phyloP scores from a whole-genome alignment of 2,113 vertebrate genomes.

The Indicator maculatus region DNA sequence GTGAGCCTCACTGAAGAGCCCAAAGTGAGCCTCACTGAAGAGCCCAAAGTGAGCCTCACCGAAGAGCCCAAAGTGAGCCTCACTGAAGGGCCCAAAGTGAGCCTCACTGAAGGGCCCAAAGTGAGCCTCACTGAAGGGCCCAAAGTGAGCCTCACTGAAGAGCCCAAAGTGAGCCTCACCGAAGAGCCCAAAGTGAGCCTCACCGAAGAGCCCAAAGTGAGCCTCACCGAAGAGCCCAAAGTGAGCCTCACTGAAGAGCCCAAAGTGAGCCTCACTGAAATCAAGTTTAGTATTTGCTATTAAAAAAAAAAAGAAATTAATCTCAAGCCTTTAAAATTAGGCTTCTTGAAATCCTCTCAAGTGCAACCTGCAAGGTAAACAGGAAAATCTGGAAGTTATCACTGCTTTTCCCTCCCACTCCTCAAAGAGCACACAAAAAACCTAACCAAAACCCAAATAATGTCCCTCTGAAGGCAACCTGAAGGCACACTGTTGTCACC shows the following conservation, averaged over 20 bases:
- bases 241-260: not conserved
- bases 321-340: not conserved
- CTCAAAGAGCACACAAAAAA: not conserved
- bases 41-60: no score
- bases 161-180: no score
- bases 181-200: no score
- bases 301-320: not conserved
- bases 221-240: no score
- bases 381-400: not conserved
- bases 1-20: no score
- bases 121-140: no score
- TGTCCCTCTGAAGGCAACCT: not conserved
- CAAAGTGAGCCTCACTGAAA: not conserved
- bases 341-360: conserved; percentile 36
- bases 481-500: not conserved
- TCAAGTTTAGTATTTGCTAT: not conserved
- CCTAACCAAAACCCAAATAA: not conserved
- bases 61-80: no score
- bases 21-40: no score
- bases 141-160: no score
- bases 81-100: no score
- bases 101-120: no score
- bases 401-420: not conserved
- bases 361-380: conserved; percentile 28
- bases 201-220: no score